A percentile compares a stretch with the other conserved stretches of the same genome.
Conservation (phyloP, 1,140 invertebrate species). For the Drosophila sp. region DNA sequence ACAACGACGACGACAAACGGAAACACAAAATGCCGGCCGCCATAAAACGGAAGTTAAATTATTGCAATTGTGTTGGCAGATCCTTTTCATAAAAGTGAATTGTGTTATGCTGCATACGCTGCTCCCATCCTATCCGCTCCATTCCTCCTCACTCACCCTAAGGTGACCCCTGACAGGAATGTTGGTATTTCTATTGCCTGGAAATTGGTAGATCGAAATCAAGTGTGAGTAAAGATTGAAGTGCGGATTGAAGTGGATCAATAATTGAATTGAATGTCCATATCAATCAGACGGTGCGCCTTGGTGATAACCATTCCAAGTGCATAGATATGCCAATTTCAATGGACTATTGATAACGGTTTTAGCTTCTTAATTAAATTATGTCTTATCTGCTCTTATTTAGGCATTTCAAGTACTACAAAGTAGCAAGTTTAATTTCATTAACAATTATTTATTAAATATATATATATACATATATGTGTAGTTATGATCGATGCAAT, state of each 20-base stretch:
- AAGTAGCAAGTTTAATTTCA: neutral
- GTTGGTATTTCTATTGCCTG: neutral
- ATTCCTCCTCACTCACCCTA: neutral
- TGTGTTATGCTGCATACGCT: conserved; percentile 15
- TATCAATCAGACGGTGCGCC: neutral
- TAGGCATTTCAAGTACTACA: neutral
- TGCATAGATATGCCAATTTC: neutral
- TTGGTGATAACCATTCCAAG: neutral
- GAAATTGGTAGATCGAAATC: neutral
- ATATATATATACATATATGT: neutral
- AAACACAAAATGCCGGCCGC: conserved; percentile 76
- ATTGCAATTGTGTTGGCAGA: conserved; percentile 70
- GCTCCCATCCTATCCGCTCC: neutral
- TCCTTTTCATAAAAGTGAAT: conserved; percentile 74
- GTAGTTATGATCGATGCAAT: neutral
- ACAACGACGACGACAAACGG: conserved; percentile 56
- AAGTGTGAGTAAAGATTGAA: neutral
- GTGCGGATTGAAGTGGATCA: neutral
- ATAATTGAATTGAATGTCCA: neutral
- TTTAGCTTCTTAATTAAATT: neutral
- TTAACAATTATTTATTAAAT: conserved; percentile 8
- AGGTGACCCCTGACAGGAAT: neutral
- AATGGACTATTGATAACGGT: neutral
- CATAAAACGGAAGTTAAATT: conserved; percentile 78
- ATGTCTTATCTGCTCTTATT: neutral